Base-by-base conservation (phyloP, 2,113 vertebrate genomes). In the Oryzias javanicus region DNA sequence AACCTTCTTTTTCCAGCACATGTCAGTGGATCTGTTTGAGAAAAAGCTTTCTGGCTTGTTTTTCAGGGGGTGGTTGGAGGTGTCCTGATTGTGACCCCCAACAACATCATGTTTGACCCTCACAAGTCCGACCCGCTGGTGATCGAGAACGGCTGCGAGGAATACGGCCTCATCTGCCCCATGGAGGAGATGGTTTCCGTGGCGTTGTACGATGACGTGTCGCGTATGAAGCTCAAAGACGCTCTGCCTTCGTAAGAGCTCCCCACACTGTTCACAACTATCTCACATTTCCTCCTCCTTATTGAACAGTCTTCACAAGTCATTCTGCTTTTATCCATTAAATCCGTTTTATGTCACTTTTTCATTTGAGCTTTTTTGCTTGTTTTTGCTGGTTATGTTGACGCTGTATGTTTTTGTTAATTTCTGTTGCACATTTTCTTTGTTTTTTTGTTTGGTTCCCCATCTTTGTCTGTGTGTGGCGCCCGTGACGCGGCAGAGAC, bases 101-200 rank as follows among this genome's bases (percentile, higher is more conserved):
- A 99, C 88, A 99, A 96, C 84, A 97, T 99, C 84, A 99, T 99
- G 97, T 99, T 99, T 59, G 98, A 99, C 87, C 98, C 98, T 5
- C 96, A 99, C 79, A 99, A 99, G 69, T 99, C 97, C 0, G 98
- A 99, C 87, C 96, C 98, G 3, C 85, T 99, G 84, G 96, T 99
- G 29, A 98, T 99, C 60, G 98, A 99, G 84, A 94, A 98, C 27
- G 98, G 98, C 53, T 98, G 97, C 72, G 97, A 98, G 85, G 98
- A 98, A 60, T 99, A 98, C 1, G 98, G 98, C 20, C 94, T 99
- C 29, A 96, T 98, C 78, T 98, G 97, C 72, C 97, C 97, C 64
- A 96, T 99, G 96, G 94, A 95, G 72, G 97, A 99, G 84, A 93
- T 99, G 1, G 90, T 99, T 24, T 98, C 96, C 0, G 93, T 98